These are phyloP conservation scores for Drosophila birchii DNA, from an alignment of 2,888 invertebrate species.

Conservation along the genomic window DNA sequence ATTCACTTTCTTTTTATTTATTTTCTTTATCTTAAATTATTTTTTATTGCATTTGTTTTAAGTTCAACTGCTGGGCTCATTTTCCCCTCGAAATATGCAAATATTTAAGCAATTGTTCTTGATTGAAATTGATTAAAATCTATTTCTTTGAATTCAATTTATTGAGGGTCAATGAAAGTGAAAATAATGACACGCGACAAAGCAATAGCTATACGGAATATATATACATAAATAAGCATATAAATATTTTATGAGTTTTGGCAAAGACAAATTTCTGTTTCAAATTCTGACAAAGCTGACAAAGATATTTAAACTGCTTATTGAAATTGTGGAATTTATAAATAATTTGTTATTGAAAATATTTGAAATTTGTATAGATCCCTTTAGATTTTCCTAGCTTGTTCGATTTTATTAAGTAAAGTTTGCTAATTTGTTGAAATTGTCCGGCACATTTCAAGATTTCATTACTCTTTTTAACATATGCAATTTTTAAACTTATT, in stretches of 20 bases:
- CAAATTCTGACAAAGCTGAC: not conserved
- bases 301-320: not conserved
- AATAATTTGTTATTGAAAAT: not conserved
- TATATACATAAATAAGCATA: not conserved
- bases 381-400: not conserved
- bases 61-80: not conserved
- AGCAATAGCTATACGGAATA: not conserved
- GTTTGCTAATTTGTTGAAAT: not conserved
- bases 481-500: not conserved
- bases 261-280: not conserved
- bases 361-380: not conserved
- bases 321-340: not conserved
- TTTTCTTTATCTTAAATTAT: not conserved
- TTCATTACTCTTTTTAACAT: not conserved
- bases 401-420: not conserved
- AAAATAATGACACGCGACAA: slow-evolving; percentile 22
- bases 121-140: slow-evolving; percentile 46
- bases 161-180: slow-evolving; percentile 34
- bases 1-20: not conserved
- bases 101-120: slow-evolving; percentile 34
- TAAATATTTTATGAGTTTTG: slow-evolving; percentile 1
- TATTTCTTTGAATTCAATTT: slow-evolving; percentile 39
- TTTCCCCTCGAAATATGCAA: slow-evolving; percentile 33
- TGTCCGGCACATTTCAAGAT: not conserved
- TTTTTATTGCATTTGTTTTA: not conserved